A percentile compares a stretch with the other conserved stretches of the same genome.
phyloP scores from a whole-genome alignment of 2,797 vertebrate genomes.

The Manis crassicaudata region DNA sequence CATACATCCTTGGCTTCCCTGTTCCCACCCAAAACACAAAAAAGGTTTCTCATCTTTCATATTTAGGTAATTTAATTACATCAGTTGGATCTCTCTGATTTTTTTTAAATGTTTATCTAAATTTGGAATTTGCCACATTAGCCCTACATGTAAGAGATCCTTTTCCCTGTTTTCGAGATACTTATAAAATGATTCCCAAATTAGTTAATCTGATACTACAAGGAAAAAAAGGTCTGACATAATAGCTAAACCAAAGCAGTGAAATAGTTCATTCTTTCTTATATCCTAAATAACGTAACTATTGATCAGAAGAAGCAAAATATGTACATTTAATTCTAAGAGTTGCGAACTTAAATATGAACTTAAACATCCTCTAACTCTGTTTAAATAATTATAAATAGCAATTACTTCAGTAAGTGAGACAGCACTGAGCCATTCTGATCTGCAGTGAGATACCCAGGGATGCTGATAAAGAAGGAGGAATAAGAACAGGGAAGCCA shows the following conservation, averaged over 20 bases:
- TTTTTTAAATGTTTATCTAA: neutral
- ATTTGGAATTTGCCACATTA: slow-evolving; percentile 38
- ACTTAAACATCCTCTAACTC: slow-evolving; percentile 41
- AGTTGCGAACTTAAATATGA: neutral
- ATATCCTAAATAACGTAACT: neutral
- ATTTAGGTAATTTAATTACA: slow-evolving; percentile 27
- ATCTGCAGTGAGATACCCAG: neutral
- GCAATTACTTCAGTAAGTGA: neutral
- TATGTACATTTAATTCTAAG: slow-evolving; percentile 33
- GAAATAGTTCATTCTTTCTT: neutral
- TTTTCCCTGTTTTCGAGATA: neutral
- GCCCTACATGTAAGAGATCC: neutral
- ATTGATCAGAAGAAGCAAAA: slow-evolving; percentile 7
- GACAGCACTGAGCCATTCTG: neutral
- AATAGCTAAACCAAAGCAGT: slow-evolving; percentile 6
- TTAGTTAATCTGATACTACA: slow-evolving; percentile 14
- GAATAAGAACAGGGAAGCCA: neutral
- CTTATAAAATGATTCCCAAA: neutral
- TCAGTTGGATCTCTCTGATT: neutral
- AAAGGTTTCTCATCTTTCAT: slow-evolving; percentile 28
- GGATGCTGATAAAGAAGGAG: neutral
- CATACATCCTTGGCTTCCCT: neutral
- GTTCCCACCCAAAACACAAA: neutral
- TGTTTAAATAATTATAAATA: slow-evolving; percentile 54
- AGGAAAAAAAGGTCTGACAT: neutral